Evolutionary conservation across 2,888 invertebrate species (phyloP).

Genomic region (Liposcelis brunnea): DNA sequence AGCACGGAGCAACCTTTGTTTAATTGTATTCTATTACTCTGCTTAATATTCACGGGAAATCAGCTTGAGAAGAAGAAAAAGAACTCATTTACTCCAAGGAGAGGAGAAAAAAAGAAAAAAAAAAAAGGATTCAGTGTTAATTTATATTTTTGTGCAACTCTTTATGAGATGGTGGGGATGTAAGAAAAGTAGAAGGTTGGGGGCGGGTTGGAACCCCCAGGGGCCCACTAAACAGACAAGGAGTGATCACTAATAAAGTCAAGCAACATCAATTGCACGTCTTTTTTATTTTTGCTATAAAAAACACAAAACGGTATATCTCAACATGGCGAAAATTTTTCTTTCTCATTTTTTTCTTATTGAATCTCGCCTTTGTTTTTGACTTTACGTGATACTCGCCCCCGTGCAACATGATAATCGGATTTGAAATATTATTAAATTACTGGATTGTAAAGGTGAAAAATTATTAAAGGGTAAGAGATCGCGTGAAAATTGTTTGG

Average conservation of each 20-base stretch:
- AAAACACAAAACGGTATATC: not conserved
- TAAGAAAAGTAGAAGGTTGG: not conserved
- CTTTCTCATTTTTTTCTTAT: not conserved
- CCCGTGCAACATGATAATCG: too few species aligned
- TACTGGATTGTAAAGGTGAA: too few species aligned
- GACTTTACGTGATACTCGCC: too few species aligned
- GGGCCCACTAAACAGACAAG: slow-evolving; percentile 6
- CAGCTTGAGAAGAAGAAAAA: too few species aligned
- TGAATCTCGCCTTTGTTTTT: too few species aligned
- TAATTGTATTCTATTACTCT: too few species aligned
- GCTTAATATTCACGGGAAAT: too few species aligned
- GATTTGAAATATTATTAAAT: too few species aligned
- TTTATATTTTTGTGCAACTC: slow-evolving; percentile 9
- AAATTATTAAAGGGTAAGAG: too few species aligned
- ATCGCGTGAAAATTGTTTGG: too few species aligned
- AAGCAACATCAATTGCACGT: slow-evolving; percentile 6
- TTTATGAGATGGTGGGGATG: slow-evolving; percentile 1
- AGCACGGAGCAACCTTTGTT: too few species aligned
- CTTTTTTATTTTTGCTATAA: not conserved
- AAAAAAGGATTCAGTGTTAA: slow-evolving; percentile 4
- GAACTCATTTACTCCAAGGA: too few species aligned
- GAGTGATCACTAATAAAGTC: slow-evolving; percentile 8
- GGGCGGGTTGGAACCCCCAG: not conserved
- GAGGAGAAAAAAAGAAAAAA: not conserved
- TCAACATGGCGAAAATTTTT: not conserved